Evolutionary conservation across 2,797 vertebrate genomes (phyloP), one percentile per base, ranked within the genome.

Genomic region (Discoglossus pictus): DNA sequence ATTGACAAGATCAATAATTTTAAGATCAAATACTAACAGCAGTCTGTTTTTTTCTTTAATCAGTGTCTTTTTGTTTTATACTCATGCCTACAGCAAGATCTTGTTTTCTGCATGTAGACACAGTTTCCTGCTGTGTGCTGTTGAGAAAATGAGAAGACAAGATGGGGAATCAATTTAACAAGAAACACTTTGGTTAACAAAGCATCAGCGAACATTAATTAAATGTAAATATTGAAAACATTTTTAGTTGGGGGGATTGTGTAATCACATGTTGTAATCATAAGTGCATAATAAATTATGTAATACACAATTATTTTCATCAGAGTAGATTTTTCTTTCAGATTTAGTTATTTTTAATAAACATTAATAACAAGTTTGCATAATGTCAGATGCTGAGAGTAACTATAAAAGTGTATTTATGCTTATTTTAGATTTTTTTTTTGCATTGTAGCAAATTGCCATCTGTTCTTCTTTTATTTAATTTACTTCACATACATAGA

Each of bases 51-150:
- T 82, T 81, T 83, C 85, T 91, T 91, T 90, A 91, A 88, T 86
- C 69, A 73, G 76, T 83, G 72, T 62, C 76, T 83, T 86, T 89
- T 92, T 88, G 82, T 89, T 88, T 89, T 82, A 82, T 90, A 86
- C 80, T 65, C 84, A 74, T 84, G 91, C 92, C 92, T 90, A 82
- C 83, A 92, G 92, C 90, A 85, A 84, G 87, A 91, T 89, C 81
- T 77, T 92, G 87, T 88, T 90, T 88, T 87, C 82, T 75, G 58
- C 78, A 79, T 90, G 88, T 89, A 88, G 87, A 89, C 79, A 84
- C 66, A 88, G 86, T 80, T 78, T 83, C 91, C 86, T 86, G 91
- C 91, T 94, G 92, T 86, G 91, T 85, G 85, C 83, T 88, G 86
- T 80, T 54, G 83, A 72, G 78, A 90, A 92, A 87, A 85, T 82